These are phyloP conservation scores for Stercorarius parasiticus DNA, from an alignment of 2,113 vertebrate species.

Conservation along the genomic window DNA sequence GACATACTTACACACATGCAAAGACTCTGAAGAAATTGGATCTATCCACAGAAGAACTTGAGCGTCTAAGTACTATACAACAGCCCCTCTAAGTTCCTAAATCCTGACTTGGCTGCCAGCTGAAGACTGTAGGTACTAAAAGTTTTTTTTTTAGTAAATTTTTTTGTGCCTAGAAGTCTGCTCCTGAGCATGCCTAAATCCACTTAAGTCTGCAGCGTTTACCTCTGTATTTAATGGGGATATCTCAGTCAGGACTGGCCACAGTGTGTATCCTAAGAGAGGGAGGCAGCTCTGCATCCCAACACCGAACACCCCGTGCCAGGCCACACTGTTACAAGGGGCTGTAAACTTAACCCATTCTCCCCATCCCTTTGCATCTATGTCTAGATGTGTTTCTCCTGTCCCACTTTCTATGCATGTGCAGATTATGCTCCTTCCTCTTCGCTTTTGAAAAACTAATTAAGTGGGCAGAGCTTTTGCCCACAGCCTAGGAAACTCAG, in stretches of 20 bases:
- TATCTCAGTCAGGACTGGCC: background rate
- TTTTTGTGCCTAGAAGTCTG: slow-evolving; percentile 8
- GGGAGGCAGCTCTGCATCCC: background rate
- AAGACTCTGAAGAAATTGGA: background rate
- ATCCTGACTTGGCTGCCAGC: background rate
- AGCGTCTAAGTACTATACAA: background rate
- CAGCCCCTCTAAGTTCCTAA: background rate
- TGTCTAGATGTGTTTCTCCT: background rate
- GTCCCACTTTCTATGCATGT: background rate
- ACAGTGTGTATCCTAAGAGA: background rate
- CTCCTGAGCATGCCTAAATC: background rate
- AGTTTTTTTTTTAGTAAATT: background rate
- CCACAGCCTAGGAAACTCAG: background rate
- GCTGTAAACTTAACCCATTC: background rate
- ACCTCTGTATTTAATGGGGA: slow-evolving; percentile 7
- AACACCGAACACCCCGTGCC: background rate
- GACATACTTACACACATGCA: background rate
- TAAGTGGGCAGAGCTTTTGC: background rate
- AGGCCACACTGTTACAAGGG: background rate
- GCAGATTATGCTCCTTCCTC: background rate
- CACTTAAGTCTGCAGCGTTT: background rate
- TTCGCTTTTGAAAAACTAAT: background rate
- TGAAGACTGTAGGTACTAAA: slow-evolving; percentile 4
- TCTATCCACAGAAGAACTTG: background rate
- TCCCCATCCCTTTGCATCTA: background rate